These are phyloP conservation scores for Melanocharis versteri DNA, from an alignment of 2,113 vertebrate genomes.

Conservation along the genomic window DNA sequence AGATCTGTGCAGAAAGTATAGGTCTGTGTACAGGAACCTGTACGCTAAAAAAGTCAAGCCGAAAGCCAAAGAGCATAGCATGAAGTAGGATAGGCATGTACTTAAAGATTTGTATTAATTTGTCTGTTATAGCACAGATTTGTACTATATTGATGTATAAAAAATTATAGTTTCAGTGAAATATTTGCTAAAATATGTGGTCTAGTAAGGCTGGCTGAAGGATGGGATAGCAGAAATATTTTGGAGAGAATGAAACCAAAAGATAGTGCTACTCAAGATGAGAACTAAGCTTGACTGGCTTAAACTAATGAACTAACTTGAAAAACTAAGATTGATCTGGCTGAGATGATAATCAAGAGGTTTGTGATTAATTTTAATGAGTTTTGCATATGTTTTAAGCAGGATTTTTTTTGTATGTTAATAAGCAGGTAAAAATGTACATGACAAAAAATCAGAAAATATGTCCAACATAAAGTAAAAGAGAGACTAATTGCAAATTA, in stretches of 20 bases:
- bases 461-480: not conserved
- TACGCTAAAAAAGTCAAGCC: not conserved
- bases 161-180: not conserved
- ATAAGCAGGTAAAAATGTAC: not conserved
- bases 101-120: not conserved
- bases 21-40: not conserved
- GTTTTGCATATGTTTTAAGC: not conserved
- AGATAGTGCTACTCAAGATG: not conserved
- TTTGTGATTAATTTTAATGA: not conserved
- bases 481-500: not conserved
- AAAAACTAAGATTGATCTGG: not conserved
- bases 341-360: not conserved
- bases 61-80: not conserved
- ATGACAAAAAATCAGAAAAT: not conserved
- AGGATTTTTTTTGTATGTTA: not conserved
- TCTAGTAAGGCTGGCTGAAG: not conserved
- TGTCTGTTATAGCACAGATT: not conserved
- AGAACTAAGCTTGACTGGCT: not conserved
- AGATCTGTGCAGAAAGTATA: not conserved
- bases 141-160: not conserved
- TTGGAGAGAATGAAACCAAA: not conserved
- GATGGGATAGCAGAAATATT: not conserved
- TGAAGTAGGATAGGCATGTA: not conserved
- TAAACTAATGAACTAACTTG: not conserved
- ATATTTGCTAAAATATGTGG: not conserved